phyloP scores from a whole-genome alignment of 2,888 invertebrate species.

The Elmis aenea region DNA sequence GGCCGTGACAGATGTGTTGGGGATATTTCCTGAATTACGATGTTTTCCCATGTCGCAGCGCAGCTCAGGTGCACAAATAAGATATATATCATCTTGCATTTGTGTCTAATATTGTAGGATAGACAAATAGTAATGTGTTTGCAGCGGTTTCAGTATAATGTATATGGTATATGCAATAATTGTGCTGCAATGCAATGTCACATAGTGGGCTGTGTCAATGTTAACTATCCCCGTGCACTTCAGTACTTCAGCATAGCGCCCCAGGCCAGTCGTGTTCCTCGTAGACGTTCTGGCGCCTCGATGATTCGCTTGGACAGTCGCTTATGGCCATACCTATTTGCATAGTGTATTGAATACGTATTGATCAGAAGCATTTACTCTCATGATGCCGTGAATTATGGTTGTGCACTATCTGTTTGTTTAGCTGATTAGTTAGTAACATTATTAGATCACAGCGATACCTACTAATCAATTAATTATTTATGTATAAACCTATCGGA shows the following conservation, averaged over 20 bases:
- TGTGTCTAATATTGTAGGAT: too few species aligned
- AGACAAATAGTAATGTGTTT: too few species aligned
- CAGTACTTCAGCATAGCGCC: conserved; percentile 35
- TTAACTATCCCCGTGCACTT: conserved; percentile 37
- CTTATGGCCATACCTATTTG: conserved; percentile 40
- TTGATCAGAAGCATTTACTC: conserved; percentile 47
- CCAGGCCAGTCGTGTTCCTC: conserved; percentile 29
- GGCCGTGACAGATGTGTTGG: too few species aligned
- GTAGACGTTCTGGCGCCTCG: conserved; percentile 4
- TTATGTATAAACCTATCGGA: conserved; percentile 42
- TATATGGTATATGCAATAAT: conserved; percentile 40
- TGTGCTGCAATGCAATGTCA: conserved; percentile 38
- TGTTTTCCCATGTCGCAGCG: too few species aligned
- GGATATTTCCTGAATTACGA: too few species aligned
- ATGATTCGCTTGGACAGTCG: conserved; percentile 34
- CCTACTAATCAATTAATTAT: conserved; percentile 51
- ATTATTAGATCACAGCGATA: conserved; percentile 49
- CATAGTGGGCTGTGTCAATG: conserved; percentile 37
- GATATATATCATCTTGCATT: too few species aligned
- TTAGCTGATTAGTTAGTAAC: conserved; percentile 50
- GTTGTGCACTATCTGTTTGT: conserved; percentile 49
- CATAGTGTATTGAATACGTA: conserved; percentile 48
- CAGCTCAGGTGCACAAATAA: too few species aligned
- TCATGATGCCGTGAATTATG: conserved; percentile 48
- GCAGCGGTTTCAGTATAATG: conserved; percentile 28